Conservation (phyloP, 2,888 invertebrate genomes). For the Rhingia campestris region DNA sequence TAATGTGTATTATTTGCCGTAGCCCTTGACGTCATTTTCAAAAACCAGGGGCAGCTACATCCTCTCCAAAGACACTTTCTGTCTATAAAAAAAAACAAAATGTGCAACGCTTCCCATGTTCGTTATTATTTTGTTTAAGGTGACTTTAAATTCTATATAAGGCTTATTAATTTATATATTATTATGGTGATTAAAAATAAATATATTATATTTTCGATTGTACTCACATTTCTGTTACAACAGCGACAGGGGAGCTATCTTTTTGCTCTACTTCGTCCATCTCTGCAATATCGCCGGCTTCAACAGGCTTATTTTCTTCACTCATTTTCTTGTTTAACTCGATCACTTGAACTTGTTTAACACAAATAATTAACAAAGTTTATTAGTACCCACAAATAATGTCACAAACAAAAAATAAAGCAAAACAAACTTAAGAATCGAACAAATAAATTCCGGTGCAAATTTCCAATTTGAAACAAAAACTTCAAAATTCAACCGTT, state of each 20-base stretch:
- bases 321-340: conserved; percentile 55
- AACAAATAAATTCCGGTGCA: neutral
- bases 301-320: conserved; percentile 41
- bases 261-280: neutral
- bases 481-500: conserved; percentile 61
- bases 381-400: conserved; percentile 10
- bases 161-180: neutral
- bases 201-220: neutral
- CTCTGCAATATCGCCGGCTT: neutral
- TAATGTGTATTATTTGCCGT: too few species aligned
- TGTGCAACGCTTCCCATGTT: neutral
- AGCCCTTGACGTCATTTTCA: too few species aligned
- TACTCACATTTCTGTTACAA: conserved; percentile 38
- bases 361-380: conserved; percentile 1
- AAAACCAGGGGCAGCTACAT: too few species aligned
- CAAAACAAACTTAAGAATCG: neutral
- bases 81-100: neutral
- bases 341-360: neutral
- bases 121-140: neutral
- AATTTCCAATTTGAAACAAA: conserved; percentile 33
- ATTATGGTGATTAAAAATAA: neutral
- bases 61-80: too few species aligned
- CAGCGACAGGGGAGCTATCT: neutral
- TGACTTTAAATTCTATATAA: too few species aligned
- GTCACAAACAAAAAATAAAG: conserved; percentile 13